phyloP scores from a whole-genome alignment of 2,888 invertebrate genomes.

The Unio pictorum region DNA sequence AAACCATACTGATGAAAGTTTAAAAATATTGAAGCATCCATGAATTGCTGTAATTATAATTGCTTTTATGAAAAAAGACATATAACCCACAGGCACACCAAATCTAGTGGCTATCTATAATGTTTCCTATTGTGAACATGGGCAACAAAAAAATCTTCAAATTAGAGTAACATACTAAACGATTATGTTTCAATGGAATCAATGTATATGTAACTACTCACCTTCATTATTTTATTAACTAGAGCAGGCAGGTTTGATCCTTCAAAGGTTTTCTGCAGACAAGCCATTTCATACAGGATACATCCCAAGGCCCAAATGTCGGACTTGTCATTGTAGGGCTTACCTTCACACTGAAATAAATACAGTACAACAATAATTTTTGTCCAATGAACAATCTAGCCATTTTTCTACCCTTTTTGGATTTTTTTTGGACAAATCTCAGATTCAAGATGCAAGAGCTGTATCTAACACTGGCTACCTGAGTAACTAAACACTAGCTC shows the following conservation, averaged over 20 bases:
- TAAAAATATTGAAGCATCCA: too few relatives aligned
- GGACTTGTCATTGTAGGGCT: conserved; percentile 83
- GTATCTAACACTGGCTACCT: too few relatives aligned
- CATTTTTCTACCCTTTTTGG: neutral
- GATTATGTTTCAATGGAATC: too few relatives aligned
- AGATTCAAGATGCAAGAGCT: neutral
- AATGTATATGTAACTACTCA: conserved; percentile 50
- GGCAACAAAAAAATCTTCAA: too few relatives aligned
- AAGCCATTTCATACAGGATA: conserved; percentile 83
- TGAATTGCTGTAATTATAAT: too few relatives aligned
- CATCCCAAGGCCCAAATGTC: conserved; percentile 87
- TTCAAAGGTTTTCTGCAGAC: conserved; percentile 82
- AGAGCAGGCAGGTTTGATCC: conserved; percentile 82
- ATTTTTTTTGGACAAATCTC: neutral
- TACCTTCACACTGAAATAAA: conserved; percentile 80
- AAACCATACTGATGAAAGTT: too few relatives aligned
- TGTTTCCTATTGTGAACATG: too few relatives aligned
- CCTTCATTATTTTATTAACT: conserved; percentile 83
- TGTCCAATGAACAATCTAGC: neutral
- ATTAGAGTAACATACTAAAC: too few relatives aligned
- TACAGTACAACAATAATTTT: neutral
- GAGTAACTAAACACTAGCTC: too few relatives aligned
- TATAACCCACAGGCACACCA: too few relatives aligned
- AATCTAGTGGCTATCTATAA: too few relatives aligned
- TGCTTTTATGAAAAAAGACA: too few relatives aligned